Evolutionary conservation across 1,140 invertebrate species (phyloP).

Genomic region (Solenopsis invicta): DNA sequence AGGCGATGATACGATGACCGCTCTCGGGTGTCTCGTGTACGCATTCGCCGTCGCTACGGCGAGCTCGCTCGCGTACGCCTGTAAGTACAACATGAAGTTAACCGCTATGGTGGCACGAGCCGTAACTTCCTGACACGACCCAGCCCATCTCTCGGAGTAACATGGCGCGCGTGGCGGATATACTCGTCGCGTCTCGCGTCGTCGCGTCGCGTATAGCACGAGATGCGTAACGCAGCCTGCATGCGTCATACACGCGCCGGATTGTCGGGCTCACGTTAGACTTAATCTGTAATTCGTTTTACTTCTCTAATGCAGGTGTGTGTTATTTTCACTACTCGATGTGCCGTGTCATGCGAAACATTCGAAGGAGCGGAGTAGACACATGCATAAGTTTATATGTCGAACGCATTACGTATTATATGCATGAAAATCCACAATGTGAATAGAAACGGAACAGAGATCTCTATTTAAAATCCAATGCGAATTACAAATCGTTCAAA

Average conservation of each 20-base stretch:
- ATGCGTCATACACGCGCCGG: not conserved
- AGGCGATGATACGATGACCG: slow-evolving; percentile 82
- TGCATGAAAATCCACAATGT: not conserved
- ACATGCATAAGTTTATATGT: not conserved
- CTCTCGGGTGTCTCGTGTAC: slow-evolving; percentile 73
- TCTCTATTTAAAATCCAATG: not conserved
- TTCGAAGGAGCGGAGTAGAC: not conserved
- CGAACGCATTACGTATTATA: not conserved
- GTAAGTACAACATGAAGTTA: slow-evolving; percentile 76
- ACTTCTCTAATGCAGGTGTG: not conserved
- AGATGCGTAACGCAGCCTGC: not conserved
- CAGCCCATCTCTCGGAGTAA: slow-evolving; percentile 80
- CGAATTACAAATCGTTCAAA: not conserved
- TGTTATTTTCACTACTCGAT: not conserved
- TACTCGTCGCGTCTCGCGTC: slow-evolving; percentile 23
- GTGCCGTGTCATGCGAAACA: not conserved
- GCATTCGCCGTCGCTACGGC: slow-evolving; percentile 67
- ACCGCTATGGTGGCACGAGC: not conserved
- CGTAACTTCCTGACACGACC: slow-evolving; percentile 67
- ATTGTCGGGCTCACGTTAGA: not conserved
- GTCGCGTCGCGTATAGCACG: slow-evolving; percentile 17
- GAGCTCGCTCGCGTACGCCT: slow-evolving; percentile 72
- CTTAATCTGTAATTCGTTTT: not conserved
- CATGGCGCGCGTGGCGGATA: slow-evolving; percentile 72
- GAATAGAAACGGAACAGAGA: not conserved